These are phyloP conservation scores for Vanessa tameamea DNA, from an alignment of 1,140 invertebrate species.

Conservation along the genomic window DNA sequence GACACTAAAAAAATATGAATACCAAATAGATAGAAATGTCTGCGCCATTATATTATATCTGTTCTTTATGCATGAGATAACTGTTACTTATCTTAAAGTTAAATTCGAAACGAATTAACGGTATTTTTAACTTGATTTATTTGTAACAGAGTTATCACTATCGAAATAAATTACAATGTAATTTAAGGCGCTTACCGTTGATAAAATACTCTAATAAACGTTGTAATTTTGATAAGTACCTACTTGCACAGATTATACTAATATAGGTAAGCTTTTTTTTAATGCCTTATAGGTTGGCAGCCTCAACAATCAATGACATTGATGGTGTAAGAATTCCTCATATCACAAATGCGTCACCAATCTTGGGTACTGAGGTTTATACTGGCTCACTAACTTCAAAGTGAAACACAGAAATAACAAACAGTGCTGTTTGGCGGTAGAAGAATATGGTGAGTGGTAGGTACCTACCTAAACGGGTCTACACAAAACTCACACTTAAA, in stretches of 20 bases:
- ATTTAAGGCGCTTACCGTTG: not conserved
- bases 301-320: no score
- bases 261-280: no score
- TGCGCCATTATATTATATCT: not conserved
- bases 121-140: not conserved
- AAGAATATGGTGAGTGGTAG: no score
- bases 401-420: no score
- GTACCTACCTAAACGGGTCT: no score
- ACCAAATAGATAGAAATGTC: not conserved
- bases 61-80: slow-evolving; percentile 4
- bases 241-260: not conserved
- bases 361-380: no score
- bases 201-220: not conserved
- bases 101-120: not conserved
- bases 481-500: no score
- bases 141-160: not conserved
- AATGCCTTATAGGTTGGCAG: no score
- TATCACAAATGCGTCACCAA: no score
- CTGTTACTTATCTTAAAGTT: not conserved
- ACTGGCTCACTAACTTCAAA: no score
- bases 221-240: not conserved
- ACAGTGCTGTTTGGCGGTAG: no score
- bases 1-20: not conserved
- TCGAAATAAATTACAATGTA: not conserved
- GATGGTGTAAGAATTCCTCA: no score